Evolutionary conservation across 2,888 invertebrate species (phyloP).

Genomic region (Torymus tubicola): DNA sequence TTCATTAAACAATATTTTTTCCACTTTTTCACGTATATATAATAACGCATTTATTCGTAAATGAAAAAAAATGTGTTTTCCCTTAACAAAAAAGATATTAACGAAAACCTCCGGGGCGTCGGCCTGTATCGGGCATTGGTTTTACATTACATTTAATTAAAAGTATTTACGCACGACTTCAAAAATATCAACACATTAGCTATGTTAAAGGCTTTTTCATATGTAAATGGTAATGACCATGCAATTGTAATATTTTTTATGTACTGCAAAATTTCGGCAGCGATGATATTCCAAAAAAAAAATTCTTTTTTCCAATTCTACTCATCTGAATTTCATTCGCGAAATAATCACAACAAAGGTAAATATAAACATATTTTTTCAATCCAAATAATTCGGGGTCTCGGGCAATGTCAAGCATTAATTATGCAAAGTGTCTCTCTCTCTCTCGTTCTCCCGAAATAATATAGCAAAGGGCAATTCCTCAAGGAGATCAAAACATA

Average conservation of each 20-base stretch:
- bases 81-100: too few relatives aligned
- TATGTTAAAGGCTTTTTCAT: conserved; percentile 28
- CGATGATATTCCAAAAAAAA: too few relatives aligned
- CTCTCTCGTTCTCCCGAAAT: neutral
- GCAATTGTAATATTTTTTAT: neutral
- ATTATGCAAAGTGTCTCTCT: neutral
- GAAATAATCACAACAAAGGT: too few relatives aligned
- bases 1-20: too few relatives aligned
- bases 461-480: neutral
- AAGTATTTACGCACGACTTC: conserved; percentile 6
- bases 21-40: too few relatives aligned
- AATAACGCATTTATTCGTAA: too few relatives aligned
- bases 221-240: neutral
- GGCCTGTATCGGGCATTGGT: neutral
- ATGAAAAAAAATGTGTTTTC: too few relatives aligned
- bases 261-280: too few relatives aligned
- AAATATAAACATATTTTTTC: too few relatives aligned
- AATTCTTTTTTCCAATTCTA: too few relatives aligned
- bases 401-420: conserved; percentile 4
- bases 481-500: conserved; percentile 2
- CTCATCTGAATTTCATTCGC: too few relatives aligned
- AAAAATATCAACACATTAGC: conserved; percentile 18
- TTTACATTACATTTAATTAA: conserved; percentile 19
- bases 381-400: too few relatives aligned
- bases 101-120: neutral